These are phyloP conservation scores for Brachionus sp. DNA, from an alignment of 1,140 invertebrate genomes.

Conservation along the genomic window DNA sequence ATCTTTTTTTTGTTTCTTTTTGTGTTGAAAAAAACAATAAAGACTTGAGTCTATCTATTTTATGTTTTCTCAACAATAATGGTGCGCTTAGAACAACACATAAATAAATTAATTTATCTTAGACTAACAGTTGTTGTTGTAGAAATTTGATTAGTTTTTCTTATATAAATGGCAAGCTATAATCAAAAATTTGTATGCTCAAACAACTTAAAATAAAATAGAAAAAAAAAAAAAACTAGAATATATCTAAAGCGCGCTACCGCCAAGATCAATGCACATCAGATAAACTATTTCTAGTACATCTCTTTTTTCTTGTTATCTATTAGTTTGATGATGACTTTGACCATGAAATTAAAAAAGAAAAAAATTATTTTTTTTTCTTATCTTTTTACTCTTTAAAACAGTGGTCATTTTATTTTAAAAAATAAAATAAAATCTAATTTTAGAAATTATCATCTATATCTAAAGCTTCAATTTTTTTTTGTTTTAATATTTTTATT, in stretches of 20 bases:
- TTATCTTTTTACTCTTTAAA: neutral
- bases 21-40: neutral
- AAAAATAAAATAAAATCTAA: neutral
- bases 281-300: neutral
- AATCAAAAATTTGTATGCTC: neutral
- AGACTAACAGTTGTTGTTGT: neutral
- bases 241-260: neutral
- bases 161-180: neutral
- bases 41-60: neutral
- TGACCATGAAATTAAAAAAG: too few relatives aligned
- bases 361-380: too few relatives aligned
- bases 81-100: neutral
- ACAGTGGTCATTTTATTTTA: neutral
- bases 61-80: neutral
- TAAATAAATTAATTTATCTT: constrained; percentile 5
- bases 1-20: neutral
- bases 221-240: too few relatives aligned
- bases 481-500: neutral
- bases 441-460: neutral
- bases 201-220: neutral
- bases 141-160: neutral
- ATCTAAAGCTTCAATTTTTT: neutral
- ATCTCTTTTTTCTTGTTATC: neutral
- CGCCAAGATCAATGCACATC: neutral
- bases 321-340: neutral